These are phyloP conservation scores for Spodoptera litura DNA, from an alignment of 1,140 invertebrate genomes.

Conservation along the genomic window DNA sequence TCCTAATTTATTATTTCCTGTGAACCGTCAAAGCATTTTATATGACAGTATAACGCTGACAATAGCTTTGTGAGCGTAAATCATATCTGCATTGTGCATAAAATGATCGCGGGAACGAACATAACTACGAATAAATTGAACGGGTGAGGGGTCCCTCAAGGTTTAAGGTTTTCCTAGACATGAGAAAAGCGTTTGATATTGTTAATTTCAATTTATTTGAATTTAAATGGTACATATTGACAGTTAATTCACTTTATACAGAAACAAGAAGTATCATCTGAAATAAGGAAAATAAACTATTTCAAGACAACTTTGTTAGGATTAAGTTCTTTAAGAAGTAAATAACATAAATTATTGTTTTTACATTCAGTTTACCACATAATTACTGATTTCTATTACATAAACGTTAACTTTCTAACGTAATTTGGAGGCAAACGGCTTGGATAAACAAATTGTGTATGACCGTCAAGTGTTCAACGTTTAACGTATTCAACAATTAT, in stretches of 20 bases:
- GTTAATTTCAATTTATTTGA: background rate
- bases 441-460: constrained; percentile 4
- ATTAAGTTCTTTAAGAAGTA: too few relatives aligned
- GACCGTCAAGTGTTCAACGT: background rate
- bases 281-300: too few relatives aligned
- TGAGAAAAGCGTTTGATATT: constrained; percentile 3
- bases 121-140: background rate
- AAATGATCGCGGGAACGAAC: background rate
- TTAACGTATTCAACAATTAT: constrained; percentile 6
- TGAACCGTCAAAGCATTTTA: constrained; percentile 47
- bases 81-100: constrained; percentile 37
- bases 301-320: too few relatives aligned
- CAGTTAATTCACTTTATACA: too few relatives aligned
- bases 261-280: too few relatives aligned
- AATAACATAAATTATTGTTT: too few relatives aligned
- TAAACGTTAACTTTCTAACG: constrained; percentile 8
- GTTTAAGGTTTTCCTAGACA: background rate
- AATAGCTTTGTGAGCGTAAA: constrained; percentile 21
- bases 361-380: too few relatives aligned
- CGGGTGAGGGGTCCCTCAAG: background rate
- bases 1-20: constrained; percentile 56
- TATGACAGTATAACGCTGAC: constrained; percentile 21
- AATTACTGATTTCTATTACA: background rate
- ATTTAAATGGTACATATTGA: background rate
- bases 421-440: background rate